phyloP scores from a whole-genome alignment of 2,113 vertebrate genomes.

The Oceanites oceanicus region DNA sequence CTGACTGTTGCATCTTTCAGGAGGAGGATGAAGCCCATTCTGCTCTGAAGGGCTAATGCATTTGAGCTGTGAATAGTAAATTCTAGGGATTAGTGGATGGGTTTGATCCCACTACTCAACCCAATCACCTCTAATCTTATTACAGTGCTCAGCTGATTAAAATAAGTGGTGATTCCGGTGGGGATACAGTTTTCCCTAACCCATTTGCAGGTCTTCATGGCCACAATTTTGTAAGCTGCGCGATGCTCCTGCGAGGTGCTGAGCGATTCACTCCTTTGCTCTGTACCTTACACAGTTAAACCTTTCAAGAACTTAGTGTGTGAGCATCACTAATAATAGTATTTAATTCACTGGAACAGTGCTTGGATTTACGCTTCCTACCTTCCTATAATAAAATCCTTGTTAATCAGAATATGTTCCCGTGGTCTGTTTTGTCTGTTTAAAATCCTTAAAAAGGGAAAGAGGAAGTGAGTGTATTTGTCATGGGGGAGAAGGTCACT shows the following conservation, averaged over 20 bases:
- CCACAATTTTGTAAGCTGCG: not conserved
- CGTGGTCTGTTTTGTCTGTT: not conserved
- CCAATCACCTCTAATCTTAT: constrained; percentile 61
- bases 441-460: not conserved
- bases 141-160: constrained; percentile 59
- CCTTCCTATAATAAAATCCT: constrained; percentile 20
- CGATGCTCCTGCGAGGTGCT: not conserved
- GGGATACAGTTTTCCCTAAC: constrained; percentile 25
- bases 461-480: not conserved
- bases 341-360: not conserved
- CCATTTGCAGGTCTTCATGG: not conserved
- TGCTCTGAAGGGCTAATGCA: constrained; percentile 29
- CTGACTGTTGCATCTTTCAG: not conserved
- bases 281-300: not conserved
- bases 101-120: constrained; percentile 54
- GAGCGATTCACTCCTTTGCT: not conserved
- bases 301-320: not conserved
- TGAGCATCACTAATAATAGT: not conserved
- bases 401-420: not conserved
- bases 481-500: not conserved
- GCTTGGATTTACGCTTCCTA: constrained; percentile 7
- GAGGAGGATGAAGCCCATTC: not conserved
- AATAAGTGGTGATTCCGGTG: constrained; percentile 36
- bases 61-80: constrained; percentile 51
- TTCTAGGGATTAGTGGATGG: constrained; percentile 55